Conservation (phyloP, 2,888 invertebrate species). For the Rhodophaea formosa region DNA sequence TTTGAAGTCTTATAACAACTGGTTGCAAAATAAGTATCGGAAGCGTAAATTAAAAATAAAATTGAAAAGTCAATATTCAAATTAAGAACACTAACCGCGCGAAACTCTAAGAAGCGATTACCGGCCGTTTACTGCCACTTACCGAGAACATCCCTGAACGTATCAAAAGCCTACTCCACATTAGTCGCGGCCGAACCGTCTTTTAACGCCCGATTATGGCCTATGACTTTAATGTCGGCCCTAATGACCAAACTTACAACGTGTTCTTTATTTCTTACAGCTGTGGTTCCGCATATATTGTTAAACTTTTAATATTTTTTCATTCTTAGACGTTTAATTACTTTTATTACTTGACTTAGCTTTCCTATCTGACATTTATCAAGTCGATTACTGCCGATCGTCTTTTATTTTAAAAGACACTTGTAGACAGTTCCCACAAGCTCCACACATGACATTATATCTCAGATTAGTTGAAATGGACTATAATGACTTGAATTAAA, state of each 20-base stretch:
- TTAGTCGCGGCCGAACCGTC: constrained; percentile 18
- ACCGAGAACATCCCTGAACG: constrained; percentile 13
- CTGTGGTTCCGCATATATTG: constrained; percentile 16
- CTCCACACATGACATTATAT: constrained; percentile 23
- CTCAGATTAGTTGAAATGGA: neutral
- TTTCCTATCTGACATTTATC: constrained; percentile 13
- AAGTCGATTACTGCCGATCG: neutral
- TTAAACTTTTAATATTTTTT: constrained; percentile 8
- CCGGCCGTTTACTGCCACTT: constrained; percentile 3
- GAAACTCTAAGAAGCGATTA: constrained; percentile 9
- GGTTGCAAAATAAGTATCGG: neutral
- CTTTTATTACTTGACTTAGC: constrained; percentile 1
- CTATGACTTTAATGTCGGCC: constrained; percentile 17
- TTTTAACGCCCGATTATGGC: constrained; percentile 22
- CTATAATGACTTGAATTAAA: constrained; percentile 13
- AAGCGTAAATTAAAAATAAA: too few species aligned
- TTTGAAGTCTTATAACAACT: neutral
- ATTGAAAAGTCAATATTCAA: neutral
- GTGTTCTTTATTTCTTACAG: constrained; percentile 12
- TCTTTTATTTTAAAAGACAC: constrained; percentile 15
- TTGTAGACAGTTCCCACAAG: constrained; percentile 27
- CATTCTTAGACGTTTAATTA: neutral
- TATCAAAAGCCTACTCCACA: constrained; percentile 16
- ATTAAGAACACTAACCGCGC: constrained; percentile 1
- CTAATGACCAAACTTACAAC: constrained; percentile 18